Evolutionary conservation across 2,888 invertebrate species (phyloP).

Genomic region (Habrosyne pyritoides): DNA sequence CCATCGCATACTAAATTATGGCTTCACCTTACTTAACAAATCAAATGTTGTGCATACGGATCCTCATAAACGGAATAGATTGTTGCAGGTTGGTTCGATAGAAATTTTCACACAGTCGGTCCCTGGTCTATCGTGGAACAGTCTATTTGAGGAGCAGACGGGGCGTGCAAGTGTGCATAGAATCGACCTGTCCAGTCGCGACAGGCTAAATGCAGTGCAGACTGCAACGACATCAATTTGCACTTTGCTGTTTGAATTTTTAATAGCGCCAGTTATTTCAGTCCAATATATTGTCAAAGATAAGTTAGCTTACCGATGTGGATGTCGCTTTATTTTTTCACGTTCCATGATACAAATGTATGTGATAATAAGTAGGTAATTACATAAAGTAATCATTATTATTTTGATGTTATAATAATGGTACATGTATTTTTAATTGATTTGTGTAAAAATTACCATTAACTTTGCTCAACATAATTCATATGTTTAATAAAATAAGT

Average conservation of each 20-base stretch:
- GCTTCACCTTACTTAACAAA: no score
- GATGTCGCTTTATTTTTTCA: neutral
- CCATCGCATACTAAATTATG: no score
- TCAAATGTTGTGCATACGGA: no score
- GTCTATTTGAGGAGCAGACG: conserved; percentile 65
- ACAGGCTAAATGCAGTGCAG: conserved; percentile 66
- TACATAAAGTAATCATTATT: no score
- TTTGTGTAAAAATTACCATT: no score
- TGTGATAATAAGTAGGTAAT: no score
- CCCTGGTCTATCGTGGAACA: conserved; percentile 37
- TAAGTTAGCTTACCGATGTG: conserved; percentile 44
- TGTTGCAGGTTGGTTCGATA: no score
- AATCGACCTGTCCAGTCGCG: conserved; percentile 53
- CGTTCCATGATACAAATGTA: neutral
- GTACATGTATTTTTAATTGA: no score
- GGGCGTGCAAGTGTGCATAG: conserved; percentile 38
- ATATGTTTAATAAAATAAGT: no score
- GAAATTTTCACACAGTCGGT: conserved; percentile 16
- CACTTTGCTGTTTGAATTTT: conserved; percentile 77
- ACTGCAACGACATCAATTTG: conserved; percentile 75
- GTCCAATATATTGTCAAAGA: conserved; percentile 60
- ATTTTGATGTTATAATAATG: no score
- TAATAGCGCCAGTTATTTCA: conserved; percentile 69
- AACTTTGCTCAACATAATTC: no score
- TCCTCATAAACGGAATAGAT: no score